Percentiles rank a stretch among this genome's conserved stretches.
These are phyloP conservation scores for Drosophila rubida DNA, from an alignment of 2,888 invertebrate genomes.

Conservation along the genomic window DNA sequence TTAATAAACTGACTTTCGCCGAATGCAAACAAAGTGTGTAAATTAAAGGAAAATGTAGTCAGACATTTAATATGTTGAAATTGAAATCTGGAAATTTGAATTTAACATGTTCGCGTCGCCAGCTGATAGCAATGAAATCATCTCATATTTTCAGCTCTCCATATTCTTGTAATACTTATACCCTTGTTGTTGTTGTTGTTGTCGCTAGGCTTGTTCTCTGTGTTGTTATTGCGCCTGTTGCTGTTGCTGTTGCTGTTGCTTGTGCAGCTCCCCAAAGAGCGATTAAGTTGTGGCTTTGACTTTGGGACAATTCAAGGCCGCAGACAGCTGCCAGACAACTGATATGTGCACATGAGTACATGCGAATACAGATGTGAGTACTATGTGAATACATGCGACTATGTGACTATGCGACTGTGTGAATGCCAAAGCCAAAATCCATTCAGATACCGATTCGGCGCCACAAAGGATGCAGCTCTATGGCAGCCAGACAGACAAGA, in stretches of 20 bases:
- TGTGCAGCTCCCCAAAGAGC: slow-evolving; percentile 45
- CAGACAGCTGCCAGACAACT: slow-evolving; percentile 81
- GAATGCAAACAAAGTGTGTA: no score
- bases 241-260: slow-evolving; percentile 31
- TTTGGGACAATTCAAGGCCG: slow-evolving; percentile 74
- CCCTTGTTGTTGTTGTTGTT: slow-evolving; percentile 17
- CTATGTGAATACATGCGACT: slow-evolving; percentile 19
- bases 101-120: slow-evolving; percentile 13
- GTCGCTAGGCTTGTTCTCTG: slow-evolving; percentile 9
- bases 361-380: slow-evolving; percentile 44
- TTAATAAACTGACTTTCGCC: no score
- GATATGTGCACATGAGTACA: slow-evolving; percentile 80
- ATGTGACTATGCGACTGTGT: slow-evolving; percentile 29
- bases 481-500: slow-evolving; percentile 28
- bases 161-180: slow-evolving; percentile 11
- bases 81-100: slow-evolving; percentile 10
- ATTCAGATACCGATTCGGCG: slow-evolving; percentile 62
- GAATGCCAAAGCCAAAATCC: slow-evolving; percentile 52
- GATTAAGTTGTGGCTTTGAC: slow-evolving; percentile 77
- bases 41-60: no score
- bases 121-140: slow-evolving; percentile 51
- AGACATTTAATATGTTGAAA: not conserved
- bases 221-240: slow-evolving; percentile 8
- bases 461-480: slow-evolving; percentile 58
- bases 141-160: slow-evolving; percentile 31